Evolutionary conservation across 64 coral and sea anemone genomes (phyloP).

Genomic region (Montipora cactus): DNA sequence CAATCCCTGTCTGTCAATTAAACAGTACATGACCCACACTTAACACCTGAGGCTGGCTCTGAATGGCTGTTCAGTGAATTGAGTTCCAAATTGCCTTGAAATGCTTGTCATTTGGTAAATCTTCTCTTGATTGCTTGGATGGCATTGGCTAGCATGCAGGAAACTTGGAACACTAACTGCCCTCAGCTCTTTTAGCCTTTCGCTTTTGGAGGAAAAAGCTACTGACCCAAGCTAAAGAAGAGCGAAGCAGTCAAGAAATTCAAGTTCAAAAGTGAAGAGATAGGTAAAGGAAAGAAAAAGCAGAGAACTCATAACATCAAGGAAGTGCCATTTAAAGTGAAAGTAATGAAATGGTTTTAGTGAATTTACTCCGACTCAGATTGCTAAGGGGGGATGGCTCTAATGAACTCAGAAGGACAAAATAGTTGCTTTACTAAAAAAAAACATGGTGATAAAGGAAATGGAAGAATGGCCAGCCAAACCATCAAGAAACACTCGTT

Average conservation of each 20-base stretch:
- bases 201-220: not conserved
- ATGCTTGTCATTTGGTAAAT: constrained; percentile 51
- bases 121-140: constrained; percentile 63
- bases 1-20: no score
- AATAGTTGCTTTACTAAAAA: not conserved
- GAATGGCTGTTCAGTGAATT: constrained; percentile 43
- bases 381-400: no score
- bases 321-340: no score
- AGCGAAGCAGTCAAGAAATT: not conserved
- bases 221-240: not conserved
- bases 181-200: not conserved
- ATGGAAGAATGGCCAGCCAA: constrained; percentile 1
- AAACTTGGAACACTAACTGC: not conserved
- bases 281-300: not conserved
- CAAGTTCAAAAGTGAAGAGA: not conserved
- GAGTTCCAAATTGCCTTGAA: constrained; percentile 55
- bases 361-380: no score
- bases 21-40: not conserved
- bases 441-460: not conserved
- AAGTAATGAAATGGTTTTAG: no score
- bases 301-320: not conserved
- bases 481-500: not conserved
- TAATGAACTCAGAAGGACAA: not conserved
- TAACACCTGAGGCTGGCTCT: not conserved
- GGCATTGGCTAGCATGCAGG: constrained; percentile 23